phyloP scores from a whole-genome alignment of 2,113 vertebrate genomes.

The Nothoprocta pentlandii region DNA sequence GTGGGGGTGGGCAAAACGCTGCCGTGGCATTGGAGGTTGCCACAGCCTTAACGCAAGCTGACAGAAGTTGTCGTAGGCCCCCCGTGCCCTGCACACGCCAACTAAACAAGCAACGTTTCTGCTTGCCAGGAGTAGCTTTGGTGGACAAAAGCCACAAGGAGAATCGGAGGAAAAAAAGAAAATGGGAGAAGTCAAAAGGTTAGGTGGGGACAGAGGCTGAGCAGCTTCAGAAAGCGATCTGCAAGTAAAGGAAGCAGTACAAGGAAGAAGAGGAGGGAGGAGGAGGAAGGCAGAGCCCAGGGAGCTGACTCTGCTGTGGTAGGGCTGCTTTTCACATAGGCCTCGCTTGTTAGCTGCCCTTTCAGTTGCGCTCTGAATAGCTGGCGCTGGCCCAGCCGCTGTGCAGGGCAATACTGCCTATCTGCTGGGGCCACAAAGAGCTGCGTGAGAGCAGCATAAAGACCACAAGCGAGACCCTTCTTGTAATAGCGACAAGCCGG shows the following conservation, averaged over 20 bases:
- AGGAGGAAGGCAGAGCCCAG: neutral
- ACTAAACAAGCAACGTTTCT: neutral
- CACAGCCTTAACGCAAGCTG: neutral
- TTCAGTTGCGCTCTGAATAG: constrained; percentile 46
- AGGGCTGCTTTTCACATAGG: constrained; percentile 22
- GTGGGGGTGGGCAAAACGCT: neutral
- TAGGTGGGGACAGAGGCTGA: constrained; percentile 16
- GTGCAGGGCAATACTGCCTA: constrained; percentile 7
- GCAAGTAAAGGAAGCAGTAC: constrained; percentile 31
- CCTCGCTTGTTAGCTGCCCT: constrained; percentile 35
- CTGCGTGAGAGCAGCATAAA: constrained; percentile 7
- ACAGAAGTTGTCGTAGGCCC: neutral
- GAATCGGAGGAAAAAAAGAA: neutral
- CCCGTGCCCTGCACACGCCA: neutral
- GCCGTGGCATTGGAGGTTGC: neutral
- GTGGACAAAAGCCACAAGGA: neutral
- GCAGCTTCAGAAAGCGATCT: neutral
- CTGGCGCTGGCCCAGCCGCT: constrained; percentile 52
- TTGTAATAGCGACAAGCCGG: neutral
- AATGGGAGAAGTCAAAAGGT: neutral
- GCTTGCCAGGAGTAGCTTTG: neutral
- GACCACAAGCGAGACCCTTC: neutral
- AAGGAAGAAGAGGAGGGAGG: constrained; percentile 9
- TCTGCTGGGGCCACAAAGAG: constrained; percentile 47
- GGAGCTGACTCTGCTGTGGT: constrained; percentile 21